A percentile compares a stretch with the other conserved stretches of the same genome.
phyloP scores from a whole-genome alignment of 2,797 vertebrate genomes.

The Onychomys torridus region DNA sequence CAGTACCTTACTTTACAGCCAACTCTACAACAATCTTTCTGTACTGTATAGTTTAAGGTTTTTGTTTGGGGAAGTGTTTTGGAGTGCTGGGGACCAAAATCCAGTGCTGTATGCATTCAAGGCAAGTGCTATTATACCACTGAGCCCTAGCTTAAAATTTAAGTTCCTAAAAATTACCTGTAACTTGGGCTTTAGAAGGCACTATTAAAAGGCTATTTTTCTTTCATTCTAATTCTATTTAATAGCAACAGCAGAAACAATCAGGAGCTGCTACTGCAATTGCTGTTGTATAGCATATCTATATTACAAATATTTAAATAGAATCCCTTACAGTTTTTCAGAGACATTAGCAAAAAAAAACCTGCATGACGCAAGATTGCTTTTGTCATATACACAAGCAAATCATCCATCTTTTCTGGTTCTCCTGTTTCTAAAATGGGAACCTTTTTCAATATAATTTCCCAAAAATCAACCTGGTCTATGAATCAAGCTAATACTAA shows the following conservation, averaged over 20 bases:
- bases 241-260: not conserved
- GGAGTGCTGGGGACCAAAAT: not conserved
- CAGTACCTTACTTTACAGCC: conserved; percentile 26
- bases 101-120: not conserved
- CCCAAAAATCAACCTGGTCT: conserved; percentile 49
- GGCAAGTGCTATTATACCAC: not conserved
- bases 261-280: conserved; percentile 24
- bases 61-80: not conserved
- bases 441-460: conserved; percentile 22
- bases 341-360: conserved; percentile 43
- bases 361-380: not conserved
- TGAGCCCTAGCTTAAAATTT: not conserved
- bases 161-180: conserved; percentile 7
- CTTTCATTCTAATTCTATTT: conserved; percentile 8
- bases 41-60: not conserved
- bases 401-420: conserved; percentile 32
- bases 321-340: conserved; percentile 16
- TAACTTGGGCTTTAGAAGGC: conserved; percentile 44
- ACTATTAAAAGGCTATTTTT: conserved; percentile 23
- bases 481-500: not conserved
- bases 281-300: conserved; percentile 20
- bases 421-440: conserved; percentile 17
- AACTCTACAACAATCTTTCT: conserved; percentile 33
- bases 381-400: conserved; percentile 54
- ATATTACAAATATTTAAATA: conserved; percentile 52